These are phyloP conservation scores for Zaprionus ornatus DNA, from an alignment of 1,140 invertebrate genomes.

Conservation along the genomic window DNA sequence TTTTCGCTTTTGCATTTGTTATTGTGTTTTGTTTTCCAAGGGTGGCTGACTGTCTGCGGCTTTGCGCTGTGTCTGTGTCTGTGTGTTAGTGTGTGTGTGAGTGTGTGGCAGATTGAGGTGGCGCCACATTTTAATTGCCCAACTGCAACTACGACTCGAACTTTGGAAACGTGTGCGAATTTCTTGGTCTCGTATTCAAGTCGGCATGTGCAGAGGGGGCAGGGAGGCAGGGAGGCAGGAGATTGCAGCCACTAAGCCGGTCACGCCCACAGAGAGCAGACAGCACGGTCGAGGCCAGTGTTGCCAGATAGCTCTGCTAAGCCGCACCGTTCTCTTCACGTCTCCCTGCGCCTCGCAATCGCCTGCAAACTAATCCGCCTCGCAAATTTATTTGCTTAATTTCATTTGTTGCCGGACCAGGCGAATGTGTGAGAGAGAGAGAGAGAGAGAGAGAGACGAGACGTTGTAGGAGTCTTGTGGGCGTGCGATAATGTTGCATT, in stretches of 20 bases:
- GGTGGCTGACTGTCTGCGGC: conserved; percentile 25
- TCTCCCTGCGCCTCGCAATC: background rate
- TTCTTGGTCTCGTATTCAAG: conserved; percentile 31
- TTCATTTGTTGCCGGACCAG: conserved; percentile 71
- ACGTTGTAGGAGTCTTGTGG: conserved; percentile 32
- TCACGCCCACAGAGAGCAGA: conserved; percentile 25
- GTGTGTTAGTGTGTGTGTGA: background rate
- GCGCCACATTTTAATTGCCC: conserved; percentile 72
- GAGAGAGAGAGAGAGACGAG: background rate
- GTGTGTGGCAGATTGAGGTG: conserved; percentile 35
- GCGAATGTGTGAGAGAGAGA: conserved; percentile 12
- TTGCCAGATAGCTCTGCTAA: conserved; percentile 72
- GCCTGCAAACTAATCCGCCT: conserved; percentile 65
- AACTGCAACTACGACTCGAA: conserved; percentile 55
- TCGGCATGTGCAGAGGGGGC: too few relatives aligned
- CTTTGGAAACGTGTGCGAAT: conserved; percentile 67
- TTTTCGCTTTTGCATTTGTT: background rate
- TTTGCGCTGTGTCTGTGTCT: conserved; percentile 24
- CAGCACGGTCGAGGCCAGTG: conserved; percentile 16
- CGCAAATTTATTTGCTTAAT: conserved; percentile 80
- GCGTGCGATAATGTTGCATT: conserved; percentile 73
- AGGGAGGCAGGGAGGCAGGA: background rate
- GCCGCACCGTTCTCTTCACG: conserved; percentile 44
- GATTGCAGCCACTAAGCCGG: conserved; percentile 42
- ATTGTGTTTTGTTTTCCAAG: background rate